Evolutionary conservation across 2,113 vertebrate genomes (phyloP).

Genomic region (Murina feae): DNA sequence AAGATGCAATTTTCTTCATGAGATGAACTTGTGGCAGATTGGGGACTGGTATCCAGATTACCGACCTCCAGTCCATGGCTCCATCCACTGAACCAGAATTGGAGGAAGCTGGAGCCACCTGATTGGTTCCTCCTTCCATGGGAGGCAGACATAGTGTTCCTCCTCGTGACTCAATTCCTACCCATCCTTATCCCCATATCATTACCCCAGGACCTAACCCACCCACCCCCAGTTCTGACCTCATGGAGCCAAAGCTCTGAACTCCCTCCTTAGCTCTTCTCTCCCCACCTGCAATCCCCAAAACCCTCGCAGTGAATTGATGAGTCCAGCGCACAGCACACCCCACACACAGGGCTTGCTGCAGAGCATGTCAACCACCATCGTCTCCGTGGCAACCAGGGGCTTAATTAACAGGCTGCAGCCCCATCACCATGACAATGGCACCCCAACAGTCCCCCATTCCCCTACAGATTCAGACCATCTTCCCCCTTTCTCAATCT

Average conservation of each 20-base stretch:
- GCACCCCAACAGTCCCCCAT: constrained; percentile 63
- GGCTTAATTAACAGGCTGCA: constrained; percentile 76
- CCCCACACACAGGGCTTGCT: constrained; percentile 27
- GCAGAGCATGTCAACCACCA: constrained; percentile 70
- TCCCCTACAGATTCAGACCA: constrained; percentile 32
- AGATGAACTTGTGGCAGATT: background rate
- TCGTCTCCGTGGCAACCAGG: constrained; percentile 68
- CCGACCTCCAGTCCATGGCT: background rate
- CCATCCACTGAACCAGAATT: background rate
- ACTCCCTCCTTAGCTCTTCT: background rate
- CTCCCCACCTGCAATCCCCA: background rate
- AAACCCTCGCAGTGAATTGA: background rate
- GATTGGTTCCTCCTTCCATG: background rate
- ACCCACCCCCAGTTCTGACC: background rate
- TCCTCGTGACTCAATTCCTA: background rate
- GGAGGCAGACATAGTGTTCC: background rate
- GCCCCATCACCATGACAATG: constrained; percentile 60
- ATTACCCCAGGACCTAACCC: background rate
- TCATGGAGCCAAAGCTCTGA: background rate
- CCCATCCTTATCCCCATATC: background rate
- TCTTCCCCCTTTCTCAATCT: constrained; percentile 35
- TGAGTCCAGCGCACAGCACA: constrained; percentile 49
- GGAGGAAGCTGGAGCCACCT: background rate
- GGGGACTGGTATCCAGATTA: background rate
- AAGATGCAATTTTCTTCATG: constrained; percentile 1